These are phyloP conservation scores for Meteorus sp. DNA, from an alignment of 1,140 invertebrate genomes.

Conservation along the genomic window DNA sequence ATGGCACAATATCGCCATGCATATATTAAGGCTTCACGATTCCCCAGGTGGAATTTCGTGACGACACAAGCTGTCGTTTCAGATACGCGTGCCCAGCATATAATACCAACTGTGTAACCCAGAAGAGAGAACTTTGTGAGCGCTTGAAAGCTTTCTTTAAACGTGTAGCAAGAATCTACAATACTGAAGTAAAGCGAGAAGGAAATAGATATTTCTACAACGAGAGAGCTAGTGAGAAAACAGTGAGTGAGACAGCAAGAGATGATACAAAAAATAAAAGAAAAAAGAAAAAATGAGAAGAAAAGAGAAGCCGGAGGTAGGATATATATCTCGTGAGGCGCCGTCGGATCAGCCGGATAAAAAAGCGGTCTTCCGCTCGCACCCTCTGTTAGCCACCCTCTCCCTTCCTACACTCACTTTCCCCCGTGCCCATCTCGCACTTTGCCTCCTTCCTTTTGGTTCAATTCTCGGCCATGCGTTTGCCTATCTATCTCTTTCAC, in stretches of 20 bases:
- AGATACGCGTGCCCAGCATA: constrained; percentile 15
- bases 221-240: too few relatives aligned
- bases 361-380: constrained; percentile 31
- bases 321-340: constrained; percentile 25
- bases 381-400: constrained; percentile 11
- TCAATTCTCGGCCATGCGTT: constrained; percentile 6
- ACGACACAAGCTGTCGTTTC: constrained; percentile 11
- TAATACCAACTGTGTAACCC: background rate
- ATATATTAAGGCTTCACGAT: constrained; percentile 17
- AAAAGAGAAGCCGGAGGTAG: constrained; percentile 17
- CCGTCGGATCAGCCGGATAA: constrained; percentile 37
- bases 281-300: constrained; percentile 1
- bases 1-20: too few relatives aligned
- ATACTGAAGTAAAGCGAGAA: background rate
- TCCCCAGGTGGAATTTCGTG: constrained; percentile 17
- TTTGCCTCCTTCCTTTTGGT: background rate
- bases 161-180: constrained; percentile 12
- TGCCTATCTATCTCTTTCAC: constrained; percentile 28
- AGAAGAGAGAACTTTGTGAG: background rate
- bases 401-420: constrained; percentile 17
- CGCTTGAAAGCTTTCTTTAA: constrained; percentile 28
- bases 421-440: constrained; percentile 21
- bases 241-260: too few relatives aligned
- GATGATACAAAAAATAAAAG: constrained; percentile 1
- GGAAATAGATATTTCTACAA: too few relatives aligned